These are phyloP conservation scores for Desmodus rotundus DNA, from an alignment of 2,113 vertebrate genomes.

Conservation along the genomic window DNA sequence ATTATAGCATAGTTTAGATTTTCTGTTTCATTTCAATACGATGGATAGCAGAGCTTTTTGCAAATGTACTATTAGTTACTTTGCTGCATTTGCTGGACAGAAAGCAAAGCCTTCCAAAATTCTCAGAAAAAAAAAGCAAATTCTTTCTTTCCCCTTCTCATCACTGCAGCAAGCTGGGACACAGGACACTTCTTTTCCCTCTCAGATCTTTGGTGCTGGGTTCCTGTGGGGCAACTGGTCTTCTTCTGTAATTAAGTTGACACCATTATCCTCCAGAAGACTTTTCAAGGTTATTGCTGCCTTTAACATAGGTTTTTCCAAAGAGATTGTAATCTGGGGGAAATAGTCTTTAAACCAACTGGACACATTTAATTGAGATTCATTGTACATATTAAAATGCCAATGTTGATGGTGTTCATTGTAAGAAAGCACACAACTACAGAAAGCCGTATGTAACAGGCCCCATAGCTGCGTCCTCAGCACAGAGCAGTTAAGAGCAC, in stretches of 20 bases:
- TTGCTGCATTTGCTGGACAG: not conserved
- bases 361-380: constrained; percentile 52
- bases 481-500: not conserved
- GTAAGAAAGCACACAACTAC: not conserved
- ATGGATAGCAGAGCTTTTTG: not conserved
- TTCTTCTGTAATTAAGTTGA: constrained; percentile 41
- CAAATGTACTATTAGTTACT: not conserved
- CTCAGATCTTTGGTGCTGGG: not conserved
- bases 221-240: not conserved
- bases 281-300: not conserved
- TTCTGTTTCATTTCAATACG: not conserved
- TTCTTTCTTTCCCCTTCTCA: not conserved
- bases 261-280: not conserved
- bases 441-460: not conserved
- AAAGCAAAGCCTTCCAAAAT: not conserved
- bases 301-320: constrained; percentile 9
- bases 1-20: not conserved
- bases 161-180: not conserved
- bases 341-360: constrained; percentile 25
- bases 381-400: constrained; percentile 37
- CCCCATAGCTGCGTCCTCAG: not conserved
- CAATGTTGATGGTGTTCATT: constrained; percentile 18
- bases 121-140: not conserved
- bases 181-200: not conserved
- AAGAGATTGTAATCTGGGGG: not conserved